Percentiles rank a stretch among this genome's conserved stretches.
Evolutionary conservation across 37 sponge, comb jelly and placozoan species (phyloP).

Genomic region (Haliclona indistincta): DNA sequence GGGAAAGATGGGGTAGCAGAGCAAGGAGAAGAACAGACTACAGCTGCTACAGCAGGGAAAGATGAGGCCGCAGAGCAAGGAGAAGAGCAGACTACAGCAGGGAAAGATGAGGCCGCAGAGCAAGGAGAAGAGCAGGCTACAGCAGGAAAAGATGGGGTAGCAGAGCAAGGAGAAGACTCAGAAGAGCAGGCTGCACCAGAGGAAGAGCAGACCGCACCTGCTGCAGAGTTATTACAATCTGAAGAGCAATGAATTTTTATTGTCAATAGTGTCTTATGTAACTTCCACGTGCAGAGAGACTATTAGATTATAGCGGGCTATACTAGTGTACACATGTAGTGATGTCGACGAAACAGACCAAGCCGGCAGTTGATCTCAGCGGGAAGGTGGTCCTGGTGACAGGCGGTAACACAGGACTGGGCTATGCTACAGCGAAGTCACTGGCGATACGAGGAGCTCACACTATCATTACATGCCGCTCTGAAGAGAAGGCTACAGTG

Average conservation of each 20-base stretch:
- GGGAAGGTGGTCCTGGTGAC: constrained; percentile 64
- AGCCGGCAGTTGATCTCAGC: constrained; percentile 33
- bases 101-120: too few species aligned
- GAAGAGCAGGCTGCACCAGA: neutral
- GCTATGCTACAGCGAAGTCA: constrained; percentile 61
- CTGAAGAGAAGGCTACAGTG: constrained; percentile 35
- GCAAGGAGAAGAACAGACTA: too few species aligned
- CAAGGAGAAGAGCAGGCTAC: too few species aligned
- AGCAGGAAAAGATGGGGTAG: too few species aligned
- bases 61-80: too few species aligned
- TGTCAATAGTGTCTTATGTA: neutral
- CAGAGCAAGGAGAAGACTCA: neutral
- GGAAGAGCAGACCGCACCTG: neutral
- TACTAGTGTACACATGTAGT: neutral
- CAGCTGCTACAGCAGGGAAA: too few species aligned
- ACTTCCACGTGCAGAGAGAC: neutral
- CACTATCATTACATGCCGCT: constrained; percentile 50
- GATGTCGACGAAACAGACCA: constrained; percentile 46
- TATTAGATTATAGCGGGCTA: too few species aligned
- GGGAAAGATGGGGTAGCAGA: too few species aligned
- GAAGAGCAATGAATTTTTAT: neutral
- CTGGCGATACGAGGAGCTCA: constrained; percentile 58
- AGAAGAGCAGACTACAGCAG: too few species aligned
- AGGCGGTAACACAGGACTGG: constrained; percentile 61
- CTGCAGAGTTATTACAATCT: neutral